Base-by-base conservation (phyloP, 23 tunicate species). In the Trididemnum clinides region DNA sequence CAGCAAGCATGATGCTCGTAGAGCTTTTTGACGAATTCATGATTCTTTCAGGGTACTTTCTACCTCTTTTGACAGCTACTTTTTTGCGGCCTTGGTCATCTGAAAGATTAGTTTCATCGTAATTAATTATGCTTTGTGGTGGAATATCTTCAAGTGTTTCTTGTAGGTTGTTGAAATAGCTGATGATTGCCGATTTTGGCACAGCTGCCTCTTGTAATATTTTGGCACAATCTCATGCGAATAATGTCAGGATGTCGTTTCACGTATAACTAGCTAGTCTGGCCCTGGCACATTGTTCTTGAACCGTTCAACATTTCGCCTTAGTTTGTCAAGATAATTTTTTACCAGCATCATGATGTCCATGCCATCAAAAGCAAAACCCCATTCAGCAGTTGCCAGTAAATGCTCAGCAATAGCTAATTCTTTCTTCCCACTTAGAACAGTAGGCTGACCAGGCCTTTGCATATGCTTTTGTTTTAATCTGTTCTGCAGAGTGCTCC, bases 41-140 rank as follows among this genome's bases (percentile, higher is more conserved):
- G n/a, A 82, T 64, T 34, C 78, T 31, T 30, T 64, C 86, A 12
- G 78, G 78, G n/a, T n/a, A n/a, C 5, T 82, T 82, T 2, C 34
- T 63, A 29, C 77, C 80, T 18, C 78, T 82, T 38, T 64, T 64
- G 34, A 82, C 57, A 27, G 32, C 51, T 20, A 62, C 21, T 15
- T 37, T 63, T 28, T 82, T 82, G 51, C 77, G 33, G 18, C 86
- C 86, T 5, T 80, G 86, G 30, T 82, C 86, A 64, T 82, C 86
- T 6, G 80, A 64, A 26, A 82, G 69, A 28, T 82, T 82, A 6
- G 78, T 82, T 28, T 82, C 86, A 33, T 66, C 80, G 30, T 64
- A 82, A 69, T 82, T 82, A 5, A 64, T 33, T 4, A 82, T 82
- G 20, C 31, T 63, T 30, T 64, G 28, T 7, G 86, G 54, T 32